A percentile compares a stretch with the other conserved stretches of the same genome.
Evolutionary conservation across 2,888 invertebrate genomes (phyloP).

Genomic region (Shargacucullia verbasci): DNA sequence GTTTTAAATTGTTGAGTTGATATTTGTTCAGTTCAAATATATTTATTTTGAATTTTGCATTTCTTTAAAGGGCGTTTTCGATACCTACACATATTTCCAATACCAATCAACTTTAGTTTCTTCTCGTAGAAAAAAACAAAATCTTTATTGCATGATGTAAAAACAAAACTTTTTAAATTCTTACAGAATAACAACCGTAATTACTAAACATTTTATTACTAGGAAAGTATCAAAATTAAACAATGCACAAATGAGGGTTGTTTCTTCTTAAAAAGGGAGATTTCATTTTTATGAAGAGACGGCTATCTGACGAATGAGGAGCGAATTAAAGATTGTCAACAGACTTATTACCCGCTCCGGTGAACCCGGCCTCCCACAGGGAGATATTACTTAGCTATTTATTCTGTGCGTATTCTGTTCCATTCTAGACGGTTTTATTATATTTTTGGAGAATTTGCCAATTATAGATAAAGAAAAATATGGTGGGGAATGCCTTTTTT

Average conservation of each 20-base stretch:
- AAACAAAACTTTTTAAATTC: conserved; percentile 8
- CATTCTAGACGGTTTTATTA: conserved; percentile 30
- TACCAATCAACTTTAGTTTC: too few species aligned
- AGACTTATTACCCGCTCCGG: conserved; percentile 87
- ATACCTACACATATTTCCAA: too few species aligned
- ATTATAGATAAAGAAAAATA: conserved; percentile 1
- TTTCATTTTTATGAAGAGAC: conserved; percentile 73
- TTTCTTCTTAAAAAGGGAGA: conserved; percentile 59
- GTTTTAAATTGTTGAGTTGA: conserved; percentile 8
- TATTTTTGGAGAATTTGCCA: conserved; percentile 31
- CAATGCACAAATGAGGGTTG: conserved; percentile 64
- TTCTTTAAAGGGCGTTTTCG: too few species aligned
- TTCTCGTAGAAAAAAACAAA: too few species aligned
- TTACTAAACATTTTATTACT: conserved; percentile 41
- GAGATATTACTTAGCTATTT: conserved; percentile 70
- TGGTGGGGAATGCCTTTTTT: too few species aligned
- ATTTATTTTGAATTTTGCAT: too few species aligned
- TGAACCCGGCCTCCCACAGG: conserved; percentile 75
- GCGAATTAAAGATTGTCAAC: conserved; percentile 88
- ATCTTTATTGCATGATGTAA: not conserved
- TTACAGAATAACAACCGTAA: conserved; percentile 21
- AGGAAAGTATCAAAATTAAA: conserved; percentile 49
- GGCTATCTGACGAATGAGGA: conserved; percentile 67
- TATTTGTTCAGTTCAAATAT: not conserved
- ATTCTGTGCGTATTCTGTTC: conserved; percentile 56